Evolutionary conservation across 2,888 invertebrate genomes (phyloP), one percentile per base, ranked within the genome.

Genomic region (Apomyelois bistriatella): DNA sequence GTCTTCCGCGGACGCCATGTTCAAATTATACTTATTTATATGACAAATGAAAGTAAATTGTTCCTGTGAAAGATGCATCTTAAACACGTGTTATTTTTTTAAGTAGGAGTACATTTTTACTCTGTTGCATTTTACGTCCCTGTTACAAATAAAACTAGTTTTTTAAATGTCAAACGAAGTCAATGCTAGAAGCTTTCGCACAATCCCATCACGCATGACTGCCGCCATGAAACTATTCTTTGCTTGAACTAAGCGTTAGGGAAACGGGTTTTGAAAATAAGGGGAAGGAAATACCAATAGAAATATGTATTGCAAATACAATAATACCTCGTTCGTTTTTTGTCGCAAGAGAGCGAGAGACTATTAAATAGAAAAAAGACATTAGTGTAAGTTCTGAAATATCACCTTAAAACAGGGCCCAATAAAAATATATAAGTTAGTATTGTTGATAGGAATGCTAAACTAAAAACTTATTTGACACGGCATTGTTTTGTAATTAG

Each of bases 401-500:
- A n/a, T n/a, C n/a, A n/a, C n/a, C n/a, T n/a, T n/a, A n/a, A n/a
- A n/a, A n/a, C n/a, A n/a, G n/a, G n/a, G n/a, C n/a, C n/a, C n/a
- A n/a, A n/a, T n/a, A n/a, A n/a, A n/a, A n/a, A n/a, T n/a, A n/a
- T n/a, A n/a, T n/a, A n/a, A n/a, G n/a, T n/a, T n/a, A n/a, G n/a
- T n/a, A n/a, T n/a, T n/a, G n/a, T n/a, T n/a, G n/a, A n/a, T n/a
- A n/a, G n/a, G n/a, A n/a, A n/a, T n/a, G n/a, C n/a, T n/a, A n/a
- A 43, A 30, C 13, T 13, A 13, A 43, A 43, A 43, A 30, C 43
- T n/a, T 22, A 30, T 30, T 43, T 30, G 10, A 41, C 41, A 17
- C 41, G 43, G 43, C 13, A 43, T 43, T 43, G 43, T 43, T 43
- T 43, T 30, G 43, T 30, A 43, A 43, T 43, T 43, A 13, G 30